These are phyloP conservation scores for Imbricaverruca yamaguchii DNA, from an alignment of 2,888 invertebrate genomes.

Conservation along the genomic window DNA sequence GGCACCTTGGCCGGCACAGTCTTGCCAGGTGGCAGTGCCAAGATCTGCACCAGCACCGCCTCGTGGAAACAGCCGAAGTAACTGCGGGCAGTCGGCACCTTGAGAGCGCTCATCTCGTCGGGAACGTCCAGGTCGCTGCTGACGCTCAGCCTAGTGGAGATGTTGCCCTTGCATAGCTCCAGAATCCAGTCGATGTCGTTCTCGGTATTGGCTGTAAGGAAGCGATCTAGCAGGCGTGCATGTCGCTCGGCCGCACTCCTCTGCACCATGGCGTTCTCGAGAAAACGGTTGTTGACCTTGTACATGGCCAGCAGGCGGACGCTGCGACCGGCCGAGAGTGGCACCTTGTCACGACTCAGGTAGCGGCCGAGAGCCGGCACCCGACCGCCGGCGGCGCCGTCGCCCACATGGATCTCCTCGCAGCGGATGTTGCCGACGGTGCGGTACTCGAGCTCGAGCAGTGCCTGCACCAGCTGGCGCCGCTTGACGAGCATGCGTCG, in stretches of 20 bases:
- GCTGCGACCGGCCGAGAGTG: neutral
- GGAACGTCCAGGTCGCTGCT: neutral
- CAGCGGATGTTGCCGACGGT: slow-evolving; percentile 12
- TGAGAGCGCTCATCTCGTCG: neutral
- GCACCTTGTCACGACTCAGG: neutral
- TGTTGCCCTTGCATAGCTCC: neutral
- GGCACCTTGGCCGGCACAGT: slow-evolving; percentile 4
- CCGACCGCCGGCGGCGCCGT: neutral
- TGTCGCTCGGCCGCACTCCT: neutral
- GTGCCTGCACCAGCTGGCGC: neutral
- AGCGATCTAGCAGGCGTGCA: neutral
- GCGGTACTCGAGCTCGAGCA: slow-evolving; percentile 15
- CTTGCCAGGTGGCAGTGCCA: neutral
- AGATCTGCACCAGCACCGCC: neutral
- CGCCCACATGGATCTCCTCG: slow-evolving; percentile 14
- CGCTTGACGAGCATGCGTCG: neutral
- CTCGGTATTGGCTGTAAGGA: neutral
- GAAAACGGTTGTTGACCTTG: slow-evolving; percentile 10
- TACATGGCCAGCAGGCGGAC: neutral
- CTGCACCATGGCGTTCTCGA: slow-evolving; percentile 5
- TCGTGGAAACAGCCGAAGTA: neutral
- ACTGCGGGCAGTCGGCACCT: neutral
- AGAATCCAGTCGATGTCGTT: slow-evolving; percentile 10
- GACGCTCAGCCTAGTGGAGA: neutral
- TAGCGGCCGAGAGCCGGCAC: neutral